Percentiles rank a stretch among this genome's conserved stretches.
These are phyloP conservation scores for Camponotus vicinus DNA, from an alignment of 1,140 invertebrate species.

Conservation along the genomic window DNA sequence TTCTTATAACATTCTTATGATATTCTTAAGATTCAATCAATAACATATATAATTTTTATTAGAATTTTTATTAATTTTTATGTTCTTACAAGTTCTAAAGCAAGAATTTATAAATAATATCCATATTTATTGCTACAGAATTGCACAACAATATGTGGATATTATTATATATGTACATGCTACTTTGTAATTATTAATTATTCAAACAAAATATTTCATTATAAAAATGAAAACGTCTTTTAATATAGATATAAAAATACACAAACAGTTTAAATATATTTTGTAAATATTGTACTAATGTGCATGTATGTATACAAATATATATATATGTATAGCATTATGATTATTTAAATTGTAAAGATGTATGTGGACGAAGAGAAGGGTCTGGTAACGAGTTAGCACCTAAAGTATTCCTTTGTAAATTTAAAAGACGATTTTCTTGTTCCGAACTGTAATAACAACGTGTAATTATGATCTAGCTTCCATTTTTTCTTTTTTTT, in stretches of 20 bases:
- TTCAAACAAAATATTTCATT: not conserved
- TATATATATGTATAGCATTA: constrained; percentile 1
- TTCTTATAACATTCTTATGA: not conserved
- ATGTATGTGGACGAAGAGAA: constrained; percentile 75
- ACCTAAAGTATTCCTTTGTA: constrained; percentile 67
- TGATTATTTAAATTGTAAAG: constrained; percentile 65
- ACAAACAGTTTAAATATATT: constrained; percentile 21
- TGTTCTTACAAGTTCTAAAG: not conserved
- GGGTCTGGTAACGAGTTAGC: constrained; percentile 73
- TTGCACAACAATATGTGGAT: not conserved
- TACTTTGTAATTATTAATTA: constrained; percentile 3
- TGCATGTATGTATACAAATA: not conserved
- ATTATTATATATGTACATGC: not conserved
- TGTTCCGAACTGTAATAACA: constrained; percentile 49
- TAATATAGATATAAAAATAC: constrained; percentile 19
- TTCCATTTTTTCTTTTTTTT: not conserved
- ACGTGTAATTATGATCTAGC: not conserved
- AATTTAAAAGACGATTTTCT: constrained; percentile 17
- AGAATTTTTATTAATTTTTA: constrained; percentile 19
- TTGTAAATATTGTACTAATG: not conserved
- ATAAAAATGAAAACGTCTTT: constrained; percentile 2
- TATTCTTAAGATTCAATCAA: constrained; percentile 1
- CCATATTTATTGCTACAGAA: not conserved
- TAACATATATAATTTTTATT: not conserved
- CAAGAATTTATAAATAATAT: constrained; percentile 27